Conservation (phyloP, 2,113 vertebrate species). For the Emberiza fucata region DNA sequence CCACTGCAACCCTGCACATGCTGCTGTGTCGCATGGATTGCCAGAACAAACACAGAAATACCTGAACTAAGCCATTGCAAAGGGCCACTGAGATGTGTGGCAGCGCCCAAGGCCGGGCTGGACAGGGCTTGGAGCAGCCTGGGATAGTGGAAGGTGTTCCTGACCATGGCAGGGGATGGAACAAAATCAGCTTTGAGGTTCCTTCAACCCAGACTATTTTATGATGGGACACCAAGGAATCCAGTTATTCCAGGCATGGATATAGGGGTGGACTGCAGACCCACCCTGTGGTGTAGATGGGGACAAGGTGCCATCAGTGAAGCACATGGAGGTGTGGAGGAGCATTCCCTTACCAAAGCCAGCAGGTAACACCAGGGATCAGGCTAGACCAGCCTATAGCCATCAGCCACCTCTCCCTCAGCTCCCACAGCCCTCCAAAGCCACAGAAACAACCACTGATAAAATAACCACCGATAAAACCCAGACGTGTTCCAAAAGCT, state of each 20-base stretch:
- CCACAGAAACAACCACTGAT: neutral
- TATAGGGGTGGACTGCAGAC: neutral
- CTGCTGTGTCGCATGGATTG: too few relatives aligned
- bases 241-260: neutral
- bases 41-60: neutral
- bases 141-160: neutral
- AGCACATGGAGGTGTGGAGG: neutral
- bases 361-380: neutral
- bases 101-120: neutral
- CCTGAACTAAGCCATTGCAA: neutral
- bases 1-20: rapidly evolving
- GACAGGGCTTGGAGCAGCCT: rapidly evolving
- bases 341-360: neutral
- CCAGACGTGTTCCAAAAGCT: rapidly evolving
- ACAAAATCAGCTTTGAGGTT: neutral
- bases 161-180: neutral
- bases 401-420: neutral
- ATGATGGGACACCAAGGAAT: neutral
- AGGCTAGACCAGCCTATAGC: rapidly evolving
- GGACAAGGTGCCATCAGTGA: neutral
- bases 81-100: neutral
- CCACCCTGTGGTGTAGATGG: rapidly evolving
- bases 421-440: neutral
- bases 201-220: neutral
- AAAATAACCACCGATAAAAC: neutral